Evolutionary conservation across 2,113 vertebrate species (phyloP).

Genomic region (Gnathonemus echidnorhynchus): DNA sequence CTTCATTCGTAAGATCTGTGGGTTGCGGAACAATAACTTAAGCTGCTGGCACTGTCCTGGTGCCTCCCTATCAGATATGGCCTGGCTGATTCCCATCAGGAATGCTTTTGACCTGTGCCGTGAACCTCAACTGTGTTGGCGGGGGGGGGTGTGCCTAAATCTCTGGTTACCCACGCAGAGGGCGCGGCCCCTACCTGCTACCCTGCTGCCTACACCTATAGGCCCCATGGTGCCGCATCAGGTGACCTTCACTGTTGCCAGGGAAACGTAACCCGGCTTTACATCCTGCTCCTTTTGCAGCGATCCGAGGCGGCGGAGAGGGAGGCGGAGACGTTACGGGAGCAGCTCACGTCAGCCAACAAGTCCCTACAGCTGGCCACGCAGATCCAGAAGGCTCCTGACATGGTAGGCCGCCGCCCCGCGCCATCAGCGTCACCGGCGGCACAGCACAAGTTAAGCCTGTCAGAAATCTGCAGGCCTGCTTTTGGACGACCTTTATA

Average conservation of each 20-base stretch:
- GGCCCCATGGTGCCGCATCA: neutral
- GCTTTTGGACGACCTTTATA: neutral
- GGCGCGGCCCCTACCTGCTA: neutral
- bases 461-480: neutral
- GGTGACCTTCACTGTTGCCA: constrained; percentile 60
- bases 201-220: neutral
- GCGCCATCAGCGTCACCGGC: too few relatives aligned
- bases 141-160: constrained; percentile 28
- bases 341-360: constrained; percentile 76
- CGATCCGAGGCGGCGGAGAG: constrained; percentile 80
- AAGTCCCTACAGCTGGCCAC: constrained; percentile 76
- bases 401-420: constrained; percentile 62
- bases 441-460: neutral
- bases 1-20: neutral
- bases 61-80: neutral
- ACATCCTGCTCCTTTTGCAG: constrained; percentile 58
- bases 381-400: constrained; percentile 75
- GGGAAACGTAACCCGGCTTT: constrained; percentile 81
- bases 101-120: neutral
- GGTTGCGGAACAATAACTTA: neutral
- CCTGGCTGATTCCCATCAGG: constrained; percentile 12
- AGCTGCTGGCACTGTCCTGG: neutral
- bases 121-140: neutral
- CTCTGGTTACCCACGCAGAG: neutral
- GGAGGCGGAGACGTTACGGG: constrained; percentile 74